phyloP scores from a whole-genome alignment of 2,797 vertebrate species.

The Sphaeramia orbicularis region DNA sequence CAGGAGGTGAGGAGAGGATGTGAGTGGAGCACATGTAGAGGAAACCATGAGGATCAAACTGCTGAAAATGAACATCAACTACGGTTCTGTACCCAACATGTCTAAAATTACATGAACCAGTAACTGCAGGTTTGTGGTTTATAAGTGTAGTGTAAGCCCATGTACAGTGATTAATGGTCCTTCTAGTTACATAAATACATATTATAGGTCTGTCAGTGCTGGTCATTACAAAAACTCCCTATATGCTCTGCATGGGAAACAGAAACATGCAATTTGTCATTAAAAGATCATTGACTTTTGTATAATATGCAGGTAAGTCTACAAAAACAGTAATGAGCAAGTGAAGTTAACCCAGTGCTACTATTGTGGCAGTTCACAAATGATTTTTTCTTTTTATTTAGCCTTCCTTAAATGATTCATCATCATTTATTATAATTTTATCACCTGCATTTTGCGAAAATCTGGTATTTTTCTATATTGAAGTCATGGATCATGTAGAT shows the following conservation, averaged over 20 bases:
- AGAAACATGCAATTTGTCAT: too few species aligned
- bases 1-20: conserved; percentile 60
- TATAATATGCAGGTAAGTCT: too few species aligned
- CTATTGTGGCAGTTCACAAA: too few species aligned
- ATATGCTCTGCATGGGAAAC: background rate
- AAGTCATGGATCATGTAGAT: too few species aligned
- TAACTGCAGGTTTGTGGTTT: conserved; percentile 6
- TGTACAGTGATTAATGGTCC: conserved; percentile 22
- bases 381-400: too few species aligned
- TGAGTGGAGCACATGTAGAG: conserved; percentile 45
- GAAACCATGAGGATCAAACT: conserved; percentile 10
- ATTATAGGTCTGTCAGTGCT: background rate
- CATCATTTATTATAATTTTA: too few species aligned
- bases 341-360: too few species aligned
- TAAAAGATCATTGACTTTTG: too few species aligned
- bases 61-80: background rate
- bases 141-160: conserved; percentile 10
- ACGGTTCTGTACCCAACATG: background rate
- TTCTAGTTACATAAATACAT: background rate
- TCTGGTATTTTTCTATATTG: too few species aligned
- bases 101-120: background rate
- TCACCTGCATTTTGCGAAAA: too few species aligned
- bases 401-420: too few species aligned
- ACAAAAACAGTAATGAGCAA: too few species aligned
- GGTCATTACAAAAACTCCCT: background rate